Evolutionary conservation across 2,797 vertebrate genomes (phyloP).

Genomic region (Rhinichthys osculus): DNA sequence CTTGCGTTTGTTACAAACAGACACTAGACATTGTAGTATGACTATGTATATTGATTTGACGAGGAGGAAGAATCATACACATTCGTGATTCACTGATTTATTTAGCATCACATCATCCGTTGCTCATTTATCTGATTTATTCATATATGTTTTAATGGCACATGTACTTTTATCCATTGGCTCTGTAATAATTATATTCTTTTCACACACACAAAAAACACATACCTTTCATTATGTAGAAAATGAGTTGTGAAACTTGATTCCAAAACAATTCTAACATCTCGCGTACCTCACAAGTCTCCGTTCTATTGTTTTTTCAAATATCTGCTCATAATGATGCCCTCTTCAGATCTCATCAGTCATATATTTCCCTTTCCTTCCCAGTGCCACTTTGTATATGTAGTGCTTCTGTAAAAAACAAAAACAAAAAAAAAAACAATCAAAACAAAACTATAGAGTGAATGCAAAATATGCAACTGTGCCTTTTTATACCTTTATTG

Average conservation of each 20-base stretch:
- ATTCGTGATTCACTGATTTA: conserved; percentile 52
- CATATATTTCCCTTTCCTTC: conserved; percentile 81
- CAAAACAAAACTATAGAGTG: conserved; percentile 81
- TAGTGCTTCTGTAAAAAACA: conserved; percentile 89
- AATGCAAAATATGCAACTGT: conserved; percentile 99
- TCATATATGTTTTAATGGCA: conserved; percentile 21
- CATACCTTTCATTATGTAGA: conserved; percentile 48
- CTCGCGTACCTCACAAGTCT: conserved; percentile 74
- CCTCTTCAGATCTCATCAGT: conserved; percentile 38
- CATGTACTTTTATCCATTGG: conserved; percentile 40
- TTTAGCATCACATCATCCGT: conserved; percentile 45
- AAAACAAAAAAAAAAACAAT: conserved; percentile 52
- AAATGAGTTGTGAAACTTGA: conserved; percentile 59
- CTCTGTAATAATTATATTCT: conserved; percentile 43
- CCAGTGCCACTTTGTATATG: conserved; percentile 93
- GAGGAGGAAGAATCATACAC: conserved; percentile 59
- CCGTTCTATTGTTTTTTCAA: conserved; percentile 78
- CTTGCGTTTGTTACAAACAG: conserved; percentile 83
- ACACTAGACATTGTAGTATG: conserved; percentile 77
- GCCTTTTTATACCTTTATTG: conserved; percentile 98
- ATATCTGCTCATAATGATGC: conserved; percentile 59
- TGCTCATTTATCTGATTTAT: conserved; percentile 39
- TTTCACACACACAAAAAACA: conserved; percentile 29
- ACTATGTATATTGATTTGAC: conserved; percentile 74
- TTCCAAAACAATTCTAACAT: conserved; percentile 67